phyloP scores from a whole-genome alignment of 2,113 vertebrate species.

The Nicator chloris region DNA sequence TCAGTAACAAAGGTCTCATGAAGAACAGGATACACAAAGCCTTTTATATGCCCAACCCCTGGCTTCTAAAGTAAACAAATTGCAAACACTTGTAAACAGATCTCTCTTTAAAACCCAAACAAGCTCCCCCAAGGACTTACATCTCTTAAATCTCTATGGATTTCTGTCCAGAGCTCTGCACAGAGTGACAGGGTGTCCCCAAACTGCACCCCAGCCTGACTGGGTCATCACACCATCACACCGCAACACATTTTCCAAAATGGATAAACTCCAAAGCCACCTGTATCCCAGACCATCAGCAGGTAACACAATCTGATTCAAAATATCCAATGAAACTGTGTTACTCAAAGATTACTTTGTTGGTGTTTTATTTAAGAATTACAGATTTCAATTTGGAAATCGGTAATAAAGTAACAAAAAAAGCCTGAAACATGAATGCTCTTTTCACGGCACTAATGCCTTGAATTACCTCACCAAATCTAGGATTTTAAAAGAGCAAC shows the following conservation, averaged over 20 bases:
- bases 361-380: not conserved
- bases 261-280: not conserved
- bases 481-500: not conserved
- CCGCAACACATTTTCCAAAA: not conserved
- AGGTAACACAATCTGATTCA: not conserved
- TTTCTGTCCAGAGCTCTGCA: not conserved
- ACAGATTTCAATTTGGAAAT: not conserved
- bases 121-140: not conserved
- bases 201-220: not conserved
- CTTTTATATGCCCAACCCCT: not conserved
- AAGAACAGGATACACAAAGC: not conserved
- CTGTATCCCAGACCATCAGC: accelerated
- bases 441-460: not conserved
- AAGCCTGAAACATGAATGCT: not conserved
- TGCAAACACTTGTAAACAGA: not conserved
- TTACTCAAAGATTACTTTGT: not conserved
- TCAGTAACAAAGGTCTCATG: not conserved
- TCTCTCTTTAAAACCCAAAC: not conserved
- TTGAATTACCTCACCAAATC: not conserved
- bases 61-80: not conserved
- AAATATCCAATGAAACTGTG: not conserved
- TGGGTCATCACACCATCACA: not conserved
- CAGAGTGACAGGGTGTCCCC: not conserved
- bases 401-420: not conserved
- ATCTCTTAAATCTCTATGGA: not conserved